A percentile compares a stretch with the other conserved stretches of the same genome.
Conservation (phyloP, 1,140 invertebrate genomes). For the Goniozus legneri region DNA sequence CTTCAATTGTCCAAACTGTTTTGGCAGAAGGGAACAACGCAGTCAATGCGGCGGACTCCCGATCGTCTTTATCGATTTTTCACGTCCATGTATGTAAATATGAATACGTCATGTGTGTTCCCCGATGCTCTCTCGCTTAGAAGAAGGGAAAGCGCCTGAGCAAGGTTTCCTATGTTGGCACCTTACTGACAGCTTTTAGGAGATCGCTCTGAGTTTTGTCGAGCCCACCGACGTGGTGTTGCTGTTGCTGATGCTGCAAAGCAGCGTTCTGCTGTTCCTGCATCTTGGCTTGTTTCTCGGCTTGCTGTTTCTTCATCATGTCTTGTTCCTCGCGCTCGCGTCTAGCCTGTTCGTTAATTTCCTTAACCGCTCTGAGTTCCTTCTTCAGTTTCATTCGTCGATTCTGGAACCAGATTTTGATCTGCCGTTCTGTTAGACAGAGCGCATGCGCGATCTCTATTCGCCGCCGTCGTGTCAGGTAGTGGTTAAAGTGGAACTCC, state of each 20-base stretch:
- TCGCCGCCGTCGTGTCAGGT: slow-evolving; percentile 88
- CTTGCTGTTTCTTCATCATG: slow-evolving; percentile 84
- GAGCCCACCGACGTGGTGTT: slow-evolving; percentile 61
- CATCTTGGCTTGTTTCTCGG: slow-evolving; percentile 77
- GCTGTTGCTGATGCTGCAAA: slow-evolving; percentile 60
- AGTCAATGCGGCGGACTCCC: no score
- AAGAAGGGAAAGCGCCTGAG: slow-evolving; percentile 36
- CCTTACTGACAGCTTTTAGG: slow-evolving; percentile 64
- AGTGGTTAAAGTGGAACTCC: slow-evolving; percentile 98
- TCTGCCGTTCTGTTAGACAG: slow-evolving; percentile 93
- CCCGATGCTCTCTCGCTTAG: slow-evolving; percentile 33
- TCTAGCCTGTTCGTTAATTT: slow-evolving; percentile 91
- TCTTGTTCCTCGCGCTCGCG: slow-evolving; percentile 88
- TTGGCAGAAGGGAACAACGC: no score
- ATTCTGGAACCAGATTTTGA: slow-evolving; percentile 98
- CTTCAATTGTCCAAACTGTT: no score
- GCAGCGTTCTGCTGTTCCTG: slow-evolving; percentile 57
- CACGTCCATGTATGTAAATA: no score
- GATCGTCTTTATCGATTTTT: no score
- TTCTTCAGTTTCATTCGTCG: slow-evolving; percentile 98
- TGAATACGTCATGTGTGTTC: no score
- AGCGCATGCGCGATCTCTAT: slow-evolving; percentile 97
- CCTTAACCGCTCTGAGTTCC: slow-evolving; percentile 86
- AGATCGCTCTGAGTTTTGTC: slow-evolving; percentile 64
- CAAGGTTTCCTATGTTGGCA: slow-evolving; percentile 60